Evolutionary conservation across 2,113 vertebrate genomes (phyloP).

Genomic region (Spermophilus dauricus): DNA sequence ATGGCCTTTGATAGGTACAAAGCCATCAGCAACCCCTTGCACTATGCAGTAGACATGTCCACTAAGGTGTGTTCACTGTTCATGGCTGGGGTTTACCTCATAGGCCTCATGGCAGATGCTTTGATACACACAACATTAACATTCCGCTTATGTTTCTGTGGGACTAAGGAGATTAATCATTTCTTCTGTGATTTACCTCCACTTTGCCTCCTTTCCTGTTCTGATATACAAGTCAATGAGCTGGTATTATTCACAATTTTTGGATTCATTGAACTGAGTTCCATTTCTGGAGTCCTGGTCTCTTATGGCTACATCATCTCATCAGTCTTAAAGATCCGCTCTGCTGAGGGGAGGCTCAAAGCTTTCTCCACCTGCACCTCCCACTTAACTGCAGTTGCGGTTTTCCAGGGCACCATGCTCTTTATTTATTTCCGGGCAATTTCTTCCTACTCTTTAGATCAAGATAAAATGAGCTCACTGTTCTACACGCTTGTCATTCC

Average conservation of each 20-base stretch:
- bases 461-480: slow-evolving; percentile 35
- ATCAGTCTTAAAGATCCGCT: slow-evolving; percentile 43
- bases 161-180: neutral
- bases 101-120: neutral
- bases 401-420: slow-evolving; percentile 47
- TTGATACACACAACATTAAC: neutral
- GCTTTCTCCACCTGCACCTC: slow-evolving; percentile 36
- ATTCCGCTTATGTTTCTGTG: slow-evolving; percentile 21
- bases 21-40: neutral
- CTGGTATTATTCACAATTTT: neutral
- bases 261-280: slow-evolving; percentile 43
- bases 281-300: neutral
- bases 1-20: slow-evolving; percentile 47
- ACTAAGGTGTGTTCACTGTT: neutral
- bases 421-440: slow-evolving; percentile 52
- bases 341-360: neutral
- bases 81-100: neutral
- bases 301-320: neutral
- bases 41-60: slow-evolving; percentile 28
- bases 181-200: slow-evolving; percentile 56
- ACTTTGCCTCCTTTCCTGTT: neutral
- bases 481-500: slow-evolving; percentile 40
- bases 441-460: neutral
- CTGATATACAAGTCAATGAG: slow-evolving; percentile 17
- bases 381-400: neutral